Evolutionary conservation across 2,113 vertebrate genomes (phyloP).

Genomic region (Oxygymnocypris stewartii): DNA sequence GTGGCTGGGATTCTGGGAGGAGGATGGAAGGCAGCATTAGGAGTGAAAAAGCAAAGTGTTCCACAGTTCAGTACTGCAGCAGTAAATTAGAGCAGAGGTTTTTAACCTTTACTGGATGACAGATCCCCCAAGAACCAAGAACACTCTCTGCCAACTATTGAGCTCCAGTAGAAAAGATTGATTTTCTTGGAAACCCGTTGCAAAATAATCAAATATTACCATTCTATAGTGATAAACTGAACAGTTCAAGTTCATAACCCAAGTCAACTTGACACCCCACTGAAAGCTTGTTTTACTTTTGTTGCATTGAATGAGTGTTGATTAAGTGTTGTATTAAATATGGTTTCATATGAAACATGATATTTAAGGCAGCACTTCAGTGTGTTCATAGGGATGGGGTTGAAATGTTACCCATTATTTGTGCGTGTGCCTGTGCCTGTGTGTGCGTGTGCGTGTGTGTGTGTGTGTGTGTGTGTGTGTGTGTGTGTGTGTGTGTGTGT

Average conservation of each 20-base stretch:
- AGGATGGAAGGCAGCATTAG: conserved; percentile 28
- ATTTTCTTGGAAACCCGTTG: neutral
- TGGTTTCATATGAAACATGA: neutral
- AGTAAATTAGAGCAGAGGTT: conserved; percentile 16
- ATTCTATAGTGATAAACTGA: neutral
- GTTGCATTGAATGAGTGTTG: neutral
- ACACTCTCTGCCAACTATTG: neutral
- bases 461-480: too few species aligned
- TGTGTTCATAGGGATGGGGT: neutral
- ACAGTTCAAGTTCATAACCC: neutral
- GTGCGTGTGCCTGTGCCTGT: too few species aligned
- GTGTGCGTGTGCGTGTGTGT: too few species aligned
- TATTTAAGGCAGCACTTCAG: neutral
- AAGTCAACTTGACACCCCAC: neutral
- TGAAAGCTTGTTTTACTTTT: neutral
- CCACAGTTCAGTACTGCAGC: conserved; percentile 8
- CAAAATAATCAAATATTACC: neutral
- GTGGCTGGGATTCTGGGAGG: conserved; percentile 26
- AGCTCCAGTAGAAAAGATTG: neutral
- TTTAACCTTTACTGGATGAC: neutral
- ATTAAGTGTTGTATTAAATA: neutral
- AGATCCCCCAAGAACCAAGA: neutral
- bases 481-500: too few species aligned
- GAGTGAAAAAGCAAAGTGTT: conserved; percentile 26
- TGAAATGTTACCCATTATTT: neutral